Evolutionary conservation across 2,888 invertebrate species (phyloP), one percentile per base, ranked within the genome.

Genomic region (Leucophora obtusa): DNA sequence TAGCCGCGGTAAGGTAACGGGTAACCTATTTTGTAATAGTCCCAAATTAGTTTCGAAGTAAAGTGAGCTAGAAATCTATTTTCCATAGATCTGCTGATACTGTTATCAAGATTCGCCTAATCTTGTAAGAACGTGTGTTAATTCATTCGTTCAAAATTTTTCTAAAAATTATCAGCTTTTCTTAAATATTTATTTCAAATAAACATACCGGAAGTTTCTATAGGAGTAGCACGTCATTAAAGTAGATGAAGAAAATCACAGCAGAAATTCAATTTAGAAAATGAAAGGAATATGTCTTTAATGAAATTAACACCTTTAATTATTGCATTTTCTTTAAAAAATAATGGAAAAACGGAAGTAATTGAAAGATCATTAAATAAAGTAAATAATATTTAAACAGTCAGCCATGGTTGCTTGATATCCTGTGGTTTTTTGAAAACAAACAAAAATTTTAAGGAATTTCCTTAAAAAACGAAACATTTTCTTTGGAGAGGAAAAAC

Each of bases 221-320:
- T 35, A 5, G 3, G 8, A 35, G 35, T 7, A 7, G 3, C 38
- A 28, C 3, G n/a, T 47, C 43, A 47, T 47, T n/a, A 47, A 47
- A 47, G 11, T 47, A 4, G 14, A 10, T 7, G 0, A 47, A 14
- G 1, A n/a, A 47, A 47, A 47, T 47, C 43, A 47, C 11, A 47
- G 43, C 15, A 47, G 2, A 47, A n/a, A 47, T n/a, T 47, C 43
- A 47, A 47, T 47, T 47, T 0, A n/a, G 2, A 28, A 56, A 33
- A 53, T 51, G 33, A 8, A 53, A 65, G n/a, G 17, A 60, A 28
- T 38, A 62, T 62, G 50, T 62, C 62, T 62, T 50, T 50, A 62
- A 1, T n/a, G 53, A 63, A 68, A 80, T 75, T 72, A 68, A 76
- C 76, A 80, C 80, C 80, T 80, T 80, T 76, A 76, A 80, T 80